Conservation (phyloP, 2,797 vertebrate species). For the Triplophysa yarkandensis region DNA sequence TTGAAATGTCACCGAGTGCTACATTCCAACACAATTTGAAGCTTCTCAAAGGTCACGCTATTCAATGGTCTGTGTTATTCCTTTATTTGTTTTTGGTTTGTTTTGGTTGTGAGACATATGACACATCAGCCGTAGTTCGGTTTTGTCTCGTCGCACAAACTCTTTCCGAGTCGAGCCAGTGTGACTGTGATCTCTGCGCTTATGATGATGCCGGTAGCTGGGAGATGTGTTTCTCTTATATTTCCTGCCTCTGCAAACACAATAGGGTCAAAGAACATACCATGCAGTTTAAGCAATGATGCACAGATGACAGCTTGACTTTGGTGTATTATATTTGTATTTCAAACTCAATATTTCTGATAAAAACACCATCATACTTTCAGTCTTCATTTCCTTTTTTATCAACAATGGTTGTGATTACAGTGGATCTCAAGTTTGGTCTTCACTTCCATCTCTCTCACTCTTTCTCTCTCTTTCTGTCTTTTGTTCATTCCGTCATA, state of each 20-base stretch:
- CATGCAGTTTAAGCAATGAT: conserved; percentile 2
- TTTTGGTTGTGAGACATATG: conserved; percentile 16
- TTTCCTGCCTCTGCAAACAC: conserved; percentile 18
- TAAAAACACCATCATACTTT: background rate
- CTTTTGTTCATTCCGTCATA: conserved; percentile 17
- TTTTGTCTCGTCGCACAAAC: conserved; percentile 28
- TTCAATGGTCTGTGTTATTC: conserved; percentile 35
- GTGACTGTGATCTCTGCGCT: conserved; percentile 26
- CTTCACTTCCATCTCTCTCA: background rate
- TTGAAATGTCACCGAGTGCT: conserved; percentile 44
- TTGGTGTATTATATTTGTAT: background rate
- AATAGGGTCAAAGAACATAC: conserved; percentile 21
- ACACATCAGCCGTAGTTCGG: conserved; percentile 5
- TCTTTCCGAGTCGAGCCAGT: background rate
- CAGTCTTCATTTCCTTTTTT: conserved; percentile 4
- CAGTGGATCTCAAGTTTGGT: conserved; percentile 19
- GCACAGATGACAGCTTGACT: background rate
- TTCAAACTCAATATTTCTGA: background rate
- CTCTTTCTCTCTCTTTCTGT: background rate
- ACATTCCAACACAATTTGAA: conserved; percentile 36
- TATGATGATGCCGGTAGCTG: conserved; percentile 18
- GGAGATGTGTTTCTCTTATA: conserved; percentile 20
- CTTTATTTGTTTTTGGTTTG: conserved; percentile 11
- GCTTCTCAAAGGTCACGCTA: conserved; percentile 40
- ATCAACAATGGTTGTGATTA: conserved; percentile 2